These are phyloP conservation scores for Eulimnadia texana DNA, from an alignment of 1,140 invertebrate genomes.

Conservation along the genomic window DNA sequence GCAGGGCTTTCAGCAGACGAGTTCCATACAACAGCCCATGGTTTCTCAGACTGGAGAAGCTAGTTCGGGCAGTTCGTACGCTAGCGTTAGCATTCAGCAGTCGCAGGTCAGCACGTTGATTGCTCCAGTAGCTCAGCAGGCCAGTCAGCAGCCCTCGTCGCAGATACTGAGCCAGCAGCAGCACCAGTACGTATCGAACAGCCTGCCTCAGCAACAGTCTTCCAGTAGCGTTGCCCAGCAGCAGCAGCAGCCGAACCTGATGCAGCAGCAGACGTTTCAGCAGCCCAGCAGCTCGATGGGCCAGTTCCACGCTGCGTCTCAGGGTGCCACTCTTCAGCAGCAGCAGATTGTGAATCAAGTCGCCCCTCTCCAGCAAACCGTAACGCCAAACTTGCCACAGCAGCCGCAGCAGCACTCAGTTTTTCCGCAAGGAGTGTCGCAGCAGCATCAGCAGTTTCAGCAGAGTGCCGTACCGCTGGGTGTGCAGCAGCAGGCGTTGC, in stretches of 20 bases:
- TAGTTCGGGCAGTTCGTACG: not conserved
- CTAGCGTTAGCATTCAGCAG: not conserved
- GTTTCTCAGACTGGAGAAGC: not conserved
- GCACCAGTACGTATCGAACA: not conserved
- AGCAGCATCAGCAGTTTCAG: not conserved
- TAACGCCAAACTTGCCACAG: not conserved
- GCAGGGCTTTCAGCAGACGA: no score
- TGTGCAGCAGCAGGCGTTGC: not conserved
- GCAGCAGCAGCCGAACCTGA: not conserved
- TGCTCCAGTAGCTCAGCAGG: not conserved
- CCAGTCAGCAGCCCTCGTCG: not conserved
- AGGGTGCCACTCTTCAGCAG: not conserved
- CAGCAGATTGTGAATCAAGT: not conserved
- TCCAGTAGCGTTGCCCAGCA: not conserved
- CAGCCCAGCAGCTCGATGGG: no score
- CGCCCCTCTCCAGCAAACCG: not conserved
- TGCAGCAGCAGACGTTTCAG: not conserved
- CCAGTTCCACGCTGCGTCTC: no score
- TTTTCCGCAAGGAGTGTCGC: not conserved
- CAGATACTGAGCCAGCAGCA: not conserved
- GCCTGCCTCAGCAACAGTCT: not conserved
- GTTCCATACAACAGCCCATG: no score
- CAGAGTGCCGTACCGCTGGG: not conserved
- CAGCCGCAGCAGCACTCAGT: not conserved
- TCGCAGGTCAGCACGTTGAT: not conserved